Conservation (phyloP, 2,888 invertebrate species). For the Drosophila seclusa region DNA sequence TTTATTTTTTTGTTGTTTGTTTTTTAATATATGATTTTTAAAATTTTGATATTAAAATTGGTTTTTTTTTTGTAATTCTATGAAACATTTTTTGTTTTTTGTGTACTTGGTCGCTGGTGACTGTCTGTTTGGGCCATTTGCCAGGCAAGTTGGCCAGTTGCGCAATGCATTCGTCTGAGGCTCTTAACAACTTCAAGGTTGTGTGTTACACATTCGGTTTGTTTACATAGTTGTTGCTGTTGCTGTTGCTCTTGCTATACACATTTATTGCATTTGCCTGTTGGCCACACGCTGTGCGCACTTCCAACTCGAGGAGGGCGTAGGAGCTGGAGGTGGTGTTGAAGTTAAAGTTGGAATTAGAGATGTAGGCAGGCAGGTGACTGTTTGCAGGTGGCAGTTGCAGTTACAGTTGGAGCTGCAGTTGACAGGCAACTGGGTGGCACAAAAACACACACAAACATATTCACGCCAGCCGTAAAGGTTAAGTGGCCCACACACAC, state of each 20-base stretch:
- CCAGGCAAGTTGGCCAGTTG: conserved; percentile 44
- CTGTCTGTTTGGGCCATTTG: conserved; percentile 55
- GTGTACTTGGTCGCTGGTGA: conserved; percentile 11
- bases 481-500: conserved; percentile 51
- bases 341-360: conserved; percentile 15
- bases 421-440: conserved; percentile 30
- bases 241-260: conserved; percentile 8
- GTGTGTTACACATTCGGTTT: conserved; percentile 55
- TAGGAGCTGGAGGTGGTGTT: conserved; percentile 13
- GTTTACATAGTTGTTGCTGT: conserved; percentile 39
- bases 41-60: neutral
- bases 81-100: neutral
- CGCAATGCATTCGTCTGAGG: conserved; percentile 46
- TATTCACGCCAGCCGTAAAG: conserved; percentile 39
- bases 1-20: neutral
- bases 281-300: conserved; percentile 47
- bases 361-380: conserved; percentile 3
- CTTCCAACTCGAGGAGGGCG: conserved; percentile 9
- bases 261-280: conserved; percentile 49
- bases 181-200: conserved; percentile 56
- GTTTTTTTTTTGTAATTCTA: neutral
- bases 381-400: conserved; percentile 18
- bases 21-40: neutral
- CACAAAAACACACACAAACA: neutral
- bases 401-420: conserved; percentile 8